Conservation (phyloP, 2,113 vertebrate species). For the Trematocara variabile region DNA sequence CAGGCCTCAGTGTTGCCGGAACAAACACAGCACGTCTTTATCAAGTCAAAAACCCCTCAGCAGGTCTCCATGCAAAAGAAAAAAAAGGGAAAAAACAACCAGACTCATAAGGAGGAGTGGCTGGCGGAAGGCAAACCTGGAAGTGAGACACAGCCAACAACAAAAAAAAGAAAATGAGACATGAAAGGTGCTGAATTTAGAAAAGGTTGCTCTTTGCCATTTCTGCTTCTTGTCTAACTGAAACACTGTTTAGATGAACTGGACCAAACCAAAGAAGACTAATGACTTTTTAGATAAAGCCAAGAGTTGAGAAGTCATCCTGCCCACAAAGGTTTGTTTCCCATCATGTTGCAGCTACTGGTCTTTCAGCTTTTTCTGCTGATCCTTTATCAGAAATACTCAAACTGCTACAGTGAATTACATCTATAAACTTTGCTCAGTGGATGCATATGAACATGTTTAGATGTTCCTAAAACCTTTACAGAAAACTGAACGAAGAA, state of each 20-base stretch:
- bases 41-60: constrained; percentile 25
- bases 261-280: neutral
- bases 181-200: neutral
- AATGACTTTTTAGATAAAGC: neutral
- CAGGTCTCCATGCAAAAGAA: neutral
- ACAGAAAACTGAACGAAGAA: neutral
- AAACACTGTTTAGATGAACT: neutral
- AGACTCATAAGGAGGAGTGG: neutral
- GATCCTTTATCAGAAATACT: neutral
- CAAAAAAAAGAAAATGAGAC: neutral
- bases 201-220: constrained; percentile 3
- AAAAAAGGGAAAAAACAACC: neutral
- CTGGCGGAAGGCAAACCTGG: neutral
- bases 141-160: neutral
- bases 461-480: neutral
- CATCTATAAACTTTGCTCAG: neutral
- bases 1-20: constrained; percentile 30
- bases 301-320: neutral
- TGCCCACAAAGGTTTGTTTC: neutral
- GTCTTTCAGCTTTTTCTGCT: neutral
- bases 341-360: neutral
- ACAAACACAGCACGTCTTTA: constrained; percentile 46
- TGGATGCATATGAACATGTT: neutral
- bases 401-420: neutral
- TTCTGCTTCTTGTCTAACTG: neutral